Evolutionary conservation across 2,797 vertebrate genomes (phyloP).

Genomic region (Alcedo atthis): DNA sequence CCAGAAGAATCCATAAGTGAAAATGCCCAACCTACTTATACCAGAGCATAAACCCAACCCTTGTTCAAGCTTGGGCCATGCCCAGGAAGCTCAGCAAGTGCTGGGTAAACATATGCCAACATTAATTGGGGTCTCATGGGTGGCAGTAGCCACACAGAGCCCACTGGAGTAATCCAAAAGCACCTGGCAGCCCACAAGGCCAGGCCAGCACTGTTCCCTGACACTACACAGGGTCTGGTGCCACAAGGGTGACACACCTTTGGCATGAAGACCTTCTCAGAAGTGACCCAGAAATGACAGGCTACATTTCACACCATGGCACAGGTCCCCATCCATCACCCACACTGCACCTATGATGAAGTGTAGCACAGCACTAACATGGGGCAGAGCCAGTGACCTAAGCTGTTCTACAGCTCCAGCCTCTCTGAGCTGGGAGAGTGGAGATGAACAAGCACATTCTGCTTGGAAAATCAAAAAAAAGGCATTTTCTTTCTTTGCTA

Average conservation of each 20-base stretch:
- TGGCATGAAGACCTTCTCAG: not conserved
- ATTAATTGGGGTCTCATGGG: accelerated
- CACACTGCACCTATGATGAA: accelerated
- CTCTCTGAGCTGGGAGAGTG: not conserved
- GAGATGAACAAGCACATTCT: not conserved
- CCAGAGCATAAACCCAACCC: not conserved
- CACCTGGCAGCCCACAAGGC: accelerated
- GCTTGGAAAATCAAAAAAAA: not conserved
- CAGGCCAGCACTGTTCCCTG: not conserved
- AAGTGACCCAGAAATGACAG: not conserved
- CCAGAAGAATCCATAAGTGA: not conserved
- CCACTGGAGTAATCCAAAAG: not conserved
- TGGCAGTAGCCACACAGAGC: not conserved
- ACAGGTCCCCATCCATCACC: not conserved
- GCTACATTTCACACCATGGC: accelerated
- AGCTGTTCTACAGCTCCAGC: not conserved
- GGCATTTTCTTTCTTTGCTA: not conserved
- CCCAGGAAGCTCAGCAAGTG: not conserved
- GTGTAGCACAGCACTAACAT: accelerated
- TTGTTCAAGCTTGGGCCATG: not conserved
- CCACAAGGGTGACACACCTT: not conserved
- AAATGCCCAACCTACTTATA: not conserved
- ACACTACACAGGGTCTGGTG: not conserved
- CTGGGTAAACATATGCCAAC: accelerated
- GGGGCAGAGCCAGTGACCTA: not conserved